Evolutionary conservation across 2,113 vertebrate genomes (phyloP), one percentile per base, ranked within the genome.

Genomic region (Dromaius novaehollandiae): DNA sequence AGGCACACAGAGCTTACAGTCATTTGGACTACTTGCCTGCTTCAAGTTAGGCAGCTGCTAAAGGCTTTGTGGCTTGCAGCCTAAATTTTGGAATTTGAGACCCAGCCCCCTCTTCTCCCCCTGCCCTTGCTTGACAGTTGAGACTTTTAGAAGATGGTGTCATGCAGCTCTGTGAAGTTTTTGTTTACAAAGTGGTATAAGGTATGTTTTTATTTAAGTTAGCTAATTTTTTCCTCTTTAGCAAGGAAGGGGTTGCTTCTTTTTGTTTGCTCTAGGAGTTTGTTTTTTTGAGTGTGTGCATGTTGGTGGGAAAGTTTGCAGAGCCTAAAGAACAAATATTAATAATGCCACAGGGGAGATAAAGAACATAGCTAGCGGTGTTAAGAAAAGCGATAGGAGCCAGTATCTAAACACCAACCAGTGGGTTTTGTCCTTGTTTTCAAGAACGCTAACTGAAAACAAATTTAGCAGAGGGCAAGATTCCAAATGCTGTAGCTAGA

Each of bases 41-140:
- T 92, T 87, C 56, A 42, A 71, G 60, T 93, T 79, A 94, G 88
- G 74, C 25, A 56, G 19, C 20, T 60, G 42, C 50, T 84, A 84
- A 93, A 44, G 34, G 17, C 22, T 82, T 78, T 61, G 30, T 61
- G 80, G 65, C 61, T 87, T 32, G 7, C 12, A 84, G 69, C 28
- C 32, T 61, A 9, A 25, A 24, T 68, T 84, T 80, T 60, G 55
- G 55, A 86, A 78, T 84, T 42, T 76, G 51, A 81, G n/a, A 42
- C 40, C 42, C 18, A 19, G 46, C 30, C 15, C 28, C 9, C 26
- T 28, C 30, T 88, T 70, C 8, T 14, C 48, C 7, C 13, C 36
- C 18, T n/a, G 13, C 12, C 24, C 15, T 0, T 0, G 7, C 68
- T 34, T 82, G 28, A 55, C 14, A 68, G 8, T 58, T 11, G 44